Evolutionary conservation across 1,140 invertebrate genomes (phyloP).

Genomic region (Diorhabda elongata): DNA sequence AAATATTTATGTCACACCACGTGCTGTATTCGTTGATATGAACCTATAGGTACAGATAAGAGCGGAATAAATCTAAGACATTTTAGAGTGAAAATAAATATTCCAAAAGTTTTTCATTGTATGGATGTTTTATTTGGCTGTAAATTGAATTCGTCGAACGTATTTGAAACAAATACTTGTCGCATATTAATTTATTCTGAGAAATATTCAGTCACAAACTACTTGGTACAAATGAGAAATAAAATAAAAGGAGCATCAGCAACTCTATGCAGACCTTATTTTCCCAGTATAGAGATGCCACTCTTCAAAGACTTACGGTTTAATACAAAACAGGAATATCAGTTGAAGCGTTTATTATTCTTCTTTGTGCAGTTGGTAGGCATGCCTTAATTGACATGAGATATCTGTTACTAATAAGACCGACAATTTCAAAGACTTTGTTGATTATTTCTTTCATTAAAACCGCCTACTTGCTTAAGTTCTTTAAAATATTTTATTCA

Average conservation of each 20-base stretch:
- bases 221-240: too few species aligned
- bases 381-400: constrained; percentile 30
- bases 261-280: constrained; percentile 19
- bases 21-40: too few species aligned
- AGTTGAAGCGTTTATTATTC: constrained; percentile 50
- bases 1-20: too few species aligned
- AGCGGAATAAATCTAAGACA: too few species aligned
- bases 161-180: too few species aligned
- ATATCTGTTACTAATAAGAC: constrained; percentile 30
- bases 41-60: too few species aligned
- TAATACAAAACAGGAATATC: constrained; percentile 25
- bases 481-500: constrained; percentile 1
- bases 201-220: too few species aligned
- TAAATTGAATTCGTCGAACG: too few species aligned
- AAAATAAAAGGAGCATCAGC: neutral
- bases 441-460: constrained; percentile 27
- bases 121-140: too few species aligned
- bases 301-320: constrained; percentile 21
- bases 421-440: constrained; percentile 26
- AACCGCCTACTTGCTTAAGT: constrained; percentile 14
- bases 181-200: too few species aligned
- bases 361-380: constrained; percentile 24
- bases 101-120: too few species aligned
- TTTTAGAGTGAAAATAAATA: too few species aligned
- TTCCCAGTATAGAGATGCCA: constrained; percentile 24